A percentile compares a stretch with the other conserved stretches of the same genome.
Conservation (phyloP, 2,797 vertebrate species). For the Sebastes diploproa region DNA sequence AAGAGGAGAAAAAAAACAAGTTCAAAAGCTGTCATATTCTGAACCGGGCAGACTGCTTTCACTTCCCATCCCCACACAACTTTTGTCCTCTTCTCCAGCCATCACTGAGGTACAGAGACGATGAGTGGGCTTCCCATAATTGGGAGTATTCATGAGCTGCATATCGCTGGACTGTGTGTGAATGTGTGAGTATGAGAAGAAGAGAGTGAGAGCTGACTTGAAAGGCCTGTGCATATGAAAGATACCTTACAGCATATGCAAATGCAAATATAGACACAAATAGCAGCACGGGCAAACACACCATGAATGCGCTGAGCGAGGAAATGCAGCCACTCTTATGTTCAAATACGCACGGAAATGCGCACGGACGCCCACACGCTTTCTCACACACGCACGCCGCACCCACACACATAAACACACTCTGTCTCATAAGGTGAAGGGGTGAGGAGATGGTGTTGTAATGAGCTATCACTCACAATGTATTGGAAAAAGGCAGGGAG, state of each 20-base stretch:
- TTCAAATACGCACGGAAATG: neutral
- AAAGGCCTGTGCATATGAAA: constrained; percentile 61
- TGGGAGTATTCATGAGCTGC: constrained; percentile 68
- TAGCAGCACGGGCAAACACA: constrained; percentile 50
- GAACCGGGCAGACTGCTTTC: constrained; percentile 33
- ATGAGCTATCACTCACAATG: constrained; percentile 67
- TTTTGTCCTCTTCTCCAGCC: constrained; percentile 55
- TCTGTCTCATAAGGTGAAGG: constrained; percentile 45
- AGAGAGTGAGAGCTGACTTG: constrained; percentile 59
- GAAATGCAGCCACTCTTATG: constrained; percentile 34
- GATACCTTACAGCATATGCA: constrained; percentile 70
- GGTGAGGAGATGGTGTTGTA: constrained; percentile 53
- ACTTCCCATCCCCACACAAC: constrained; percentile 34
- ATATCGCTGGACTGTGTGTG: constrained; percentile 42
- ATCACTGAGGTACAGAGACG: constrained; percentile 37
- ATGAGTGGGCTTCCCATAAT: constrained; percentile 63
- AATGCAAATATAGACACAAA: constrained; percentile 73
- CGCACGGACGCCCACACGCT: neutral
- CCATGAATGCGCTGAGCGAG: constrained; percentile 7
- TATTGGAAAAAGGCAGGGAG: constrained; percentile 37
- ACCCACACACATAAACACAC: neutral
- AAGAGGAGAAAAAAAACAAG: constrained; percentile 71
- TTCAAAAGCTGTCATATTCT: constrained; percentile 68
- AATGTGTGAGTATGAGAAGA: constrained; percentile 11
- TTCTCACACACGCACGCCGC: neutral